A percentile compares a stretch with the other conserved stretches of the same genome.
These are phyloP conservation scores for Drosophila mimetica DNA, from an alignment of 2,888 invertebrate species.

Conservation along the genomic window DNA sequence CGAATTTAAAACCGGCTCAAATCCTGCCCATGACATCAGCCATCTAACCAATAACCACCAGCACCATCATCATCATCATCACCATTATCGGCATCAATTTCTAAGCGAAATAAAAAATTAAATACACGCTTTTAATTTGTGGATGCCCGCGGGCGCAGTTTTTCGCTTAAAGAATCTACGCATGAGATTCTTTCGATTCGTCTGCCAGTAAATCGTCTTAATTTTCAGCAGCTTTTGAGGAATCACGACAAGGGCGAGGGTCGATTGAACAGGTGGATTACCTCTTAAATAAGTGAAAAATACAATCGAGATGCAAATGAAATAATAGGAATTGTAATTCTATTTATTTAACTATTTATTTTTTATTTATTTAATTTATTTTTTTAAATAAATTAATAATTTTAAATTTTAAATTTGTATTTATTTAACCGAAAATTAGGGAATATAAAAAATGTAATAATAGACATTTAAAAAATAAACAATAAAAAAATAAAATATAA, in stretches of 20 bases:
- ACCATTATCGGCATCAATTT: constrained; percentile 64
- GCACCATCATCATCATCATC: constrained; percentile 37
- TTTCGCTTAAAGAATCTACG: constrained; percentile 19
- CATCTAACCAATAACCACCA: constrained; percentile 35
- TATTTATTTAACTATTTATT: too few relatives aligned
- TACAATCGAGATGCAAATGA: too few relatives aligned
- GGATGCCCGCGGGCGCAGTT: constrained; percentile 34
- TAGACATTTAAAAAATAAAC: too few relatives aligned
- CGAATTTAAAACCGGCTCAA: constrained; percentile 52
- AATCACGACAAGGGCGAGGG: constrained; percentile 13
- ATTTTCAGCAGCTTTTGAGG: constrained; percentile 29
- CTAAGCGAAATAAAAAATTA: constrained; percentile 47
- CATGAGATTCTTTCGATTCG: constrained; percentile 24
- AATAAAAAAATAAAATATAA: too few relatives aligned
- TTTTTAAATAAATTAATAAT: too few relatives aligned
- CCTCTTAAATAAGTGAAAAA: background rate
- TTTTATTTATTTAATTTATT: too few relatives aligned
- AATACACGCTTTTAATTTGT: constrained; percentile 60
- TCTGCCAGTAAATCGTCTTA: constrained; percentile 44
- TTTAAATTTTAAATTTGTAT: too few relatives aligned
- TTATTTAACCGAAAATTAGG: too few relatives aligned
- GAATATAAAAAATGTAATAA: too few relatives aligned
- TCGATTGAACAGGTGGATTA: background rate
- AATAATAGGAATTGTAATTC: too few relatives aligned
- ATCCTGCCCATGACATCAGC: constrained; percentile 70